Conservation (phyloP, 2,888 invertebrate species). For the Pandemis cinnamomeana region DNA sequence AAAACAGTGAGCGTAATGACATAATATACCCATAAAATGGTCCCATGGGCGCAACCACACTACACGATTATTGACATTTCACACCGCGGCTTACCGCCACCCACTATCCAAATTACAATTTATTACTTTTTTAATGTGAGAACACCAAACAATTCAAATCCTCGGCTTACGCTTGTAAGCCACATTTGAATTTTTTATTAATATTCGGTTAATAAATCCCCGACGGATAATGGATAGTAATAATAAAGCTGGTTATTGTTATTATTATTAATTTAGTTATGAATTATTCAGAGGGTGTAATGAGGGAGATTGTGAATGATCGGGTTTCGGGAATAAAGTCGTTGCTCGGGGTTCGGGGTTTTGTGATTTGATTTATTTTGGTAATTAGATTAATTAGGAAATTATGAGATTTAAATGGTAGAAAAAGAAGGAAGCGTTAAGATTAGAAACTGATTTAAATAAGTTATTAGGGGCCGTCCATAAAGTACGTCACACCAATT, state of each 20-base stretch:
- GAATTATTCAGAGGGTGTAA: conserved; percentile 72
- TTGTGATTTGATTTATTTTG: conserved; percentile 15
- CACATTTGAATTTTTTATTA: conserved; percentile 83
- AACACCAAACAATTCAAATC: conserved; percentile 76
- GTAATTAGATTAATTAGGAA: not conserved
- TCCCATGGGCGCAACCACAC: conserved; percentile 28
- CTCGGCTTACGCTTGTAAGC: conserved; percentile 73
- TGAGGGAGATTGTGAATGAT: conserved; percentile 43
- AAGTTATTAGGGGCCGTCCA: not conserved
- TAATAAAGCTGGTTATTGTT: conserved; percentile 62
- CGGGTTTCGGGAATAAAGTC: conserved; percentile 24
- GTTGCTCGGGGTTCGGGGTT: conserved; percentile 10
- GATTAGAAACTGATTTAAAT: not conserved
- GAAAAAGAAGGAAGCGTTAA: not conserved
- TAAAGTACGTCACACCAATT: too few relatives aligned
- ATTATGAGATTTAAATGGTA: not conserved
- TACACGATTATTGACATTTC: conserved; percentile 62
- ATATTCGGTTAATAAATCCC: conserved; percentile 64
- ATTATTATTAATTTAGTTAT: conserved; percentile 78
- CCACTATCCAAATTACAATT: conserved; percentile 57
- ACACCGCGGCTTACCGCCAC: conserved; percentile 59
- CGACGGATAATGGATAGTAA: conserved; percentile 43
- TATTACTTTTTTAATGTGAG: conserved; percentile 62
- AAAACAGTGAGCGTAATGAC: conserved; percentile 15
- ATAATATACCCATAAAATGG: conserved; percentile 26